Conservation (phyloP, 1,140 invertebrate species). For the Cylas formicarius region DNA sequence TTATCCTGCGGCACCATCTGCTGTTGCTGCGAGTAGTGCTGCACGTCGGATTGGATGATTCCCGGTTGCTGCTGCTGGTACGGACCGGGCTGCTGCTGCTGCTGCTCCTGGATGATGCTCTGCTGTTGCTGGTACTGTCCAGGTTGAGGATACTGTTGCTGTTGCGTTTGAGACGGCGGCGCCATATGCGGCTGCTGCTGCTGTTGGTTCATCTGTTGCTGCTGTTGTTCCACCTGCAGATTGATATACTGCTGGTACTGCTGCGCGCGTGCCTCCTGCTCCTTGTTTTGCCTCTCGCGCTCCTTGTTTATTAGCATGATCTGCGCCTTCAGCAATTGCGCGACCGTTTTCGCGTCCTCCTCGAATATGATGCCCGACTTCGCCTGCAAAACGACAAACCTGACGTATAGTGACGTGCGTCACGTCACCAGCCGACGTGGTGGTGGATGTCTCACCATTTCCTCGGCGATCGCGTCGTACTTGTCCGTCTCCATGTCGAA, state of each 20-base stretch:
- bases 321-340: conserved; percentile 80
- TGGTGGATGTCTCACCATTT: conserved; percentile 76
- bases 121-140: conserved; percentile 24
- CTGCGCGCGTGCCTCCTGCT: conserved; percentile 42
- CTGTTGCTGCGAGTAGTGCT: conserved; percentile 32
- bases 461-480: conserved; percentile 89
- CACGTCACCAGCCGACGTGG: too few species aligned
- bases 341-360: conserved; percentile 83
- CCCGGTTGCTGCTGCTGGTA: conserved; percentile 42
- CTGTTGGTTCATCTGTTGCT: conserved; percentile 45
- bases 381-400: conserved; percentile 45
- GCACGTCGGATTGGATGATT: conserved; percentile 21
- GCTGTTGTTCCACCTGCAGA: conserved; percentile 44
- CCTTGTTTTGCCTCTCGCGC: conserved; percentile 47
- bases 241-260: conserved; percentile 54
- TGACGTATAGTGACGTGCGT: background rate
- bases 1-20: conserved; percentile 35
- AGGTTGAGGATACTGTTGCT: conserved; percentile 38
- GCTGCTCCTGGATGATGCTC: conserved; percentile 36
- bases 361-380: conserved; percentile 84
- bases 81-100: conserved; percentile 37
- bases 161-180: conserved; percentile 30
- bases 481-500: conserved; percentile 91
- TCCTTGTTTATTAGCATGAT: conserved; percentile 59
- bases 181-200: conserved; percentile 36